phyloP scores from a whole-genome alignment of 2,888 invertebrate genomes.

The Arctia plantaginis region DNA sequence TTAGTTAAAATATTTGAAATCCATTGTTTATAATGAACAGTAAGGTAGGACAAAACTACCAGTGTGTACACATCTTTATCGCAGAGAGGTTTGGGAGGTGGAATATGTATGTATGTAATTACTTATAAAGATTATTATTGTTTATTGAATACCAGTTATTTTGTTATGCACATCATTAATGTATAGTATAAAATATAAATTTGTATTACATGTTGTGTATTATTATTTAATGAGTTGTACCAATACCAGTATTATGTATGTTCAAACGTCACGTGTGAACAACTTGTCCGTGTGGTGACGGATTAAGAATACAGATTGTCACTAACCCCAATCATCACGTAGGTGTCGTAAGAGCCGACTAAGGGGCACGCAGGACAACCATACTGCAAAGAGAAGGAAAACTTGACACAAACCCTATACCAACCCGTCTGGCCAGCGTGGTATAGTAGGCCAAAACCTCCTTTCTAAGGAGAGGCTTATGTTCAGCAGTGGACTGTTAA shows the following conservation, averaged over 20 bases:
- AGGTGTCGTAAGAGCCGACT: too few species aligned
- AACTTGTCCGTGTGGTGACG: too few species aligned
- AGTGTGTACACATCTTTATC: constrained; percentile 10
- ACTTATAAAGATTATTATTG: constrained; percentile 31
- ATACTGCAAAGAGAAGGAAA: too few species aligned
- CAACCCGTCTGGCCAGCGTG: too few species aligned
- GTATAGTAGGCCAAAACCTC: too few species aligned
- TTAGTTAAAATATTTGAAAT: too few species aligned
- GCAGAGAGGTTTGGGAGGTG: background rate
- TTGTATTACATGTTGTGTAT: constrained; percentile 45
- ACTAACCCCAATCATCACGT: too few species aligned
- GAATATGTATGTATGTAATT: constrained; percentile 20
- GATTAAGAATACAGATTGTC: too few species aligned
- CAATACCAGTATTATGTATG: background rate
- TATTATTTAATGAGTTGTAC: constrained; percentile 9
- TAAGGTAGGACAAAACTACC: constrained; percentile 22
- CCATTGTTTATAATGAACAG: background rate
- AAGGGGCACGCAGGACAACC: too few species aligned
- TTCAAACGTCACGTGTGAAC: background rate
- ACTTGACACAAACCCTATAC: too few species aligned
- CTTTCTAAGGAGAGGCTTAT: too few species aligned
- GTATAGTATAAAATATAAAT: constrained; percentile 61
- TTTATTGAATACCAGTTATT: constrained; percentile 52
- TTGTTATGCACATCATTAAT: constrained; percentile 61
- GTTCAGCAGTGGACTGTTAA: too few species aligned